phyloP scores from a whole-genome alignment of 2,888 invertebrate genomes.

The Leistus spinibarbis region DNA sequence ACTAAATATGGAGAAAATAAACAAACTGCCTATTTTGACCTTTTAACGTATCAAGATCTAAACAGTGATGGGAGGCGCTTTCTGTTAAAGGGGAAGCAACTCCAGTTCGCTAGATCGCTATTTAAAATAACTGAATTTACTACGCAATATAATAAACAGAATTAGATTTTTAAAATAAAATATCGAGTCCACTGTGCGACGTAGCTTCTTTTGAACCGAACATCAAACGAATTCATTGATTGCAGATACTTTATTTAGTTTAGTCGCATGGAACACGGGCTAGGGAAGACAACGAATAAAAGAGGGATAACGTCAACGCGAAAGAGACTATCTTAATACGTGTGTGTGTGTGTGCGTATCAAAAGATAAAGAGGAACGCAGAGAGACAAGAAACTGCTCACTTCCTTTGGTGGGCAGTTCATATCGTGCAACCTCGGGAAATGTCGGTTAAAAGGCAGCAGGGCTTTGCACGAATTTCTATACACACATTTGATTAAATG shows the following conservation, averaged over 20 bases:
- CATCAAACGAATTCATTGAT: constrained; percentile 39
- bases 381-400: constrained; percentile 26
- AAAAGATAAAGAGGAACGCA: not conserved
- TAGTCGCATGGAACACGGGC: constrained; percentile 33
- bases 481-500: constrained; percentile 38
- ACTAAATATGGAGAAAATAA: not conserved
- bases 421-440: constrained; percentile 26
- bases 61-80: no score
- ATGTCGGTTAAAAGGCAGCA: not conserved
- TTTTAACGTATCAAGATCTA: no score
- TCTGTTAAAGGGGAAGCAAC: not conserved
- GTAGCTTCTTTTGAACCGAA: constrained; percentile 16
- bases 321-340: not conserved
- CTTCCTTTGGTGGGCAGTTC: constrained; percentile 28
- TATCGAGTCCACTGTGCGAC: not conserved
- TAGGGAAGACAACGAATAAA: constrained; percentile 17
- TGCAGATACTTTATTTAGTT: constrained; percentile 39
- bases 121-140: not conserved
- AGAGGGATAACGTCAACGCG: constrained; percentile 1
- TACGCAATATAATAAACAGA: not conserved
- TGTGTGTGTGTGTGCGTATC: not conserved
- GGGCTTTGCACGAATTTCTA: constrained; percentile 26
- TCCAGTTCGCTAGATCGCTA: not conserved
- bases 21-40: no score
- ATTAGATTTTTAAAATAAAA: constrained; percentile 10